Percentiles rank a stretch among this genome's conserved stretches.
Conservation (phyloP, 2,113 vertebrate species). For the Formicarius rufipectus region DNA sequence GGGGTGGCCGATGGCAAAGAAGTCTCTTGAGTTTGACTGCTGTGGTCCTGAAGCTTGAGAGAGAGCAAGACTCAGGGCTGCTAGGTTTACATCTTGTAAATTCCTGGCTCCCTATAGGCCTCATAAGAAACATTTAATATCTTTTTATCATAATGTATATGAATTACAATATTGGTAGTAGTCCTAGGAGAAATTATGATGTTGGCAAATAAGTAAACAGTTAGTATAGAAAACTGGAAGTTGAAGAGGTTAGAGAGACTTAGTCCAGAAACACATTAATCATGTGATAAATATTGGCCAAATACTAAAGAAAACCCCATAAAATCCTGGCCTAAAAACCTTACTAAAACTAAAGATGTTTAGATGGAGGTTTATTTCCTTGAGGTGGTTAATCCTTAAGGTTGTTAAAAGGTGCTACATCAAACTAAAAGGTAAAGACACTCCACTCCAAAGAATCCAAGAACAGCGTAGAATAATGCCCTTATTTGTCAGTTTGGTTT, state of each 20-base stretch:
- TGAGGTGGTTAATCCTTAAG: not conserved
- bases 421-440: not conserved
- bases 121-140: not conserved
- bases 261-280: not conserved
- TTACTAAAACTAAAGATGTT: not conserved
- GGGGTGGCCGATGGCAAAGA: not conserved
- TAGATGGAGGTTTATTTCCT: not conserved
- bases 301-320: not conserved
- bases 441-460: not conserved
- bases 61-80: not conserved
- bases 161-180: not conserved
- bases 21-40: not conserved
- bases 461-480: not conserved
- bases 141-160: not conserved
- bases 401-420: not conserved
- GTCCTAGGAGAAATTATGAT: not conserved
- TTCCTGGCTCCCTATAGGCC: not conserved
- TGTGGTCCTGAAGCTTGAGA: not conserved
- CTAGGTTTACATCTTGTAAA: not conserved
- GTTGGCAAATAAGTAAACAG: not conserved
- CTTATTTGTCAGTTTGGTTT: not conserved
- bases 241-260: not conserved
- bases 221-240: not conserved
- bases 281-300: not conserved
- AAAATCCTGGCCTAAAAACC: not conserved